Base-by-base conservation (phyloP, 2,888 invertebrate species). In the Drosophila nr. fundita region DNA sequence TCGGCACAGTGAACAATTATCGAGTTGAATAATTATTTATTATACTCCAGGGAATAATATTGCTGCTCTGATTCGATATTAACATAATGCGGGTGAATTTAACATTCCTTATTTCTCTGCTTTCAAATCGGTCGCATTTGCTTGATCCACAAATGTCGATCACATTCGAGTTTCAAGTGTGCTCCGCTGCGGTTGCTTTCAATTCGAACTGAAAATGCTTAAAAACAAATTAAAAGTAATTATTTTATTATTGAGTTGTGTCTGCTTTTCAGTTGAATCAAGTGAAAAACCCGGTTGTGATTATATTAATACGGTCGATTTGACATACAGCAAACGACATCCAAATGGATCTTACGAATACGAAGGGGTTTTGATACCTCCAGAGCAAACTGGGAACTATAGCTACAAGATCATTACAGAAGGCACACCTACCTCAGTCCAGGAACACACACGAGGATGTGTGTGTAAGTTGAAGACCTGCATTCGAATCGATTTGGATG, bases 341-440 rank as follows among this genome's bases (percentile, higher is more conserved):
- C 0, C n/a, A 7, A 75, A 85, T 64, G 85, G 85, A n/a, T 79
- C 78, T 3, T 82, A 87, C 50, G 24, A 69, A 1, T 73, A 76
- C 58, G 70, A 80, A 7, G 80, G 76, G 8, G 53, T 83, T 21
- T 10, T 77, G 21, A 81, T 88, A 57, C 71, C 80, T 4, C 13
- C 55, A 8, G 48, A 75, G 7, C 48, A 68, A 10, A 73, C 76
- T 30, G 76, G 67, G 1, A 38, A 11, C 0, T 87, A 78, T 42
- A 54, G 73, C 32, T 81, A 78, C 48, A 66, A 61, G 7, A 52
- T 69, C 18, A 40, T 58, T 1, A 45, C 29, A 8, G 58, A 66
- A n/a, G 66, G 58, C 27, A 32, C 13, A 27, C 30, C 3, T 2
- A 54, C n/a, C 18, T 0, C 7, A 11, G 66, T 69, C 13, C 6